Evolutionary conservation across 2,888 invertebrate species (phyloP).

Genomic region (Rambutsinella grinnellia): DNA sequence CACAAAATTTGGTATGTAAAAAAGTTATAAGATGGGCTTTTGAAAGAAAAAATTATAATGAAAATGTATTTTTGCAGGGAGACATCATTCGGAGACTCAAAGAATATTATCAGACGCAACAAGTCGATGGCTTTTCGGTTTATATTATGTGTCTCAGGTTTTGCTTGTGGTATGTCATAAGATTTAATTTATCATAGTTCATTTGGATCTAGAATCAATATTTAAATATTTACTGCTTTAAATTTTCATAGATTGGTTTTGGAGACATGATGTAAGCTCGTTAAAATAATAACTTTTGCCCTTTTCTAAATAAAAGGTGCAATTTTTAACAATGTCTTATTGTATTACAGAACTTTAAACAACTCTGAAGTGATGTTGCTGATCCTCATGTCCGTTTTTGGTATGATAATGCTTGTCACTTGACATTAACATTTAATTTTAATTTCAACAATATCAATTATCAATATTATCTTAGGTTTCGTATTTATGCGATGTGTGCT

Average conservation of each 20-base stretch:
- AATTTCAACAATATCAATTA: neutral
- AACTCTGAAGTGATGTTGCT: slow-evolving; percentile 45
- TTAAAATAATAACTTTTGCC: neutral
- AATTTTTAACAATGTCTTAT: too few relatives aligned
- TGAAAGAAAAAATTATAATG: neutral
- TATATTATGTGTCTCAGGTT: slow-evolving; percentile 62
- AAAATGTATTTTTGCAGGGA: neutral
- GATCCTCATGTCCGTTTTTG: slow-evolving; percentile 60
- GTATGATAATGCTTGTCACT: slow-evolving; percentile 25
- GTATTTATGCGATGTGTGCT: slow-evolving; percentile 60
- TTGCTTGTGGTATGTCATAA: slow-evolving; percentile 33
- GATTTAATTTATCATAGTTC: neutral
- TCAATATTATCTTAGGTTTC: slow-evolving; percentile 45
- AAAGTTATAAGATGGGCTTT: too few relatives aligned
- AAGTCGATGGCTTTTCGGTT: slow-evolving; percentile 52
- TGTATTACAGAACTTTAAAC: slow-evolving; percentile 31
- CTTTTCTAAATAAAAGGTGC: neutral
- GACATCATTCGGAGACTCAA: slow-evolving; percentile 8
- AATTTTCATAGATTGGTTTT: slow-evolving; percentile 58
- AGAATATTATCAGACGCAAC: slow-evolving; percentile 5
- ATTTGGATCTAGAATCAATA: too few relatives aligned
- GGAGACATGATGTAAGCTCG: slow-evolving; percentile 59
- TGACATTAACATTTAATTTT: neutral
- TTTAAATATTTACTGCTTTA: neutral
- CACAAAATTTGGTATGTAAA: slow-evolving; percentile 35